Conservation (phyloP, 2,888 invertebrate genomes). For the Chirona hameri region DNA sequence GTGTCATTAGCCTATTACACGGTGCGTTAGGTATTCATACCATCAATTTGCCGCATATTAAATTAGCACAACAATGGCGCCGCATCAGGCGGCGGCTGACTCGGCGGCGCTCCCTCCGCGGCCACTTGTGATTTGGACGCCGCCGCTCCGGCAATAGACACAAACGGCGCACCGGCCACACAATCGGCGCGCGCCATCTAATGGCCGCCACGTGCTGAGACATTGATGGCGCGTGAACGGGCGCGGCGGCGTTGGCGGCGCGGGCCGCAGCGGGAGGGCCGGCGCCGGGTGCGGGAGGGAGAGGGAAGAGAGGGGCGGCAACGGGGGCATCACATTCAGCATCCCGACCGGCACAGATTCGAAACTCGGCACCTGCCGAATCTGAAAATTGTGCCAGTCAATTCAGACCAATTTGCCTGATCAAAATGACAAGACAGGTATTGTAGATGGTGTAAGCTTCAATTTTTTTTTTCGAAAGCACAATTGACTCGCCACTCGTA, state of each 20-base stretch:
- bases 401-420: too few relatives aligned
- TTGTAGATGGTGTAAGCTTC: too few relatives aligned
- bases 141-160: neutral
- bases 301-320: too few relatives aligned
- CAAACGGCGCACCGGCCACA: neutral
- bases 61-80: slow-evolving; percentile 23
- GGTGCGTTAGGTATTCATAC: slow-evolving; percentile 29
- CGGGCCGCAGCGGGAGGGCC: too few relatives aligned
- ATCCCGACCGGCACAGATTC: too few relatives aligned
- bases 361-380: too few relatives aligned
- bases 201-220: slow-evolving; percentile 24
- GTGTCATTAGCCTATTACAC: slow-evolving; percentile 28
- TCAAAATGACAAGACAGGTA: too few relatives aligned
- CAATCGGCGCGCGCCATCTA: slow-evolving; percentile 1
- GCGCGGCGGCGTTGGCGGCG: neutral
- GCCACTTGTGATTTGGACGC: neutral
- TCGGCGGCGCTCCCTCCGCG: neutral
- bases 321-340: too few relatives aligned
- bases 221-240: slow-evolving; percentile 2
- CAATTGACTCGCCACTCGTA: too few relatives aligned
- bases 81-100: neutral
- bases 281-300: too few relatives aligned
- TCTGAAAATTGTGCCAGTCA: too few relatives aligned
- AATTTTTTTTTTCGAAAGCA: too few relatives aligned
- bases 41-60: slow-evolving; percentile 28